Conservation (phyloP, 2,113 vertebrate genomes). For the Petroica traversi region DNA sequence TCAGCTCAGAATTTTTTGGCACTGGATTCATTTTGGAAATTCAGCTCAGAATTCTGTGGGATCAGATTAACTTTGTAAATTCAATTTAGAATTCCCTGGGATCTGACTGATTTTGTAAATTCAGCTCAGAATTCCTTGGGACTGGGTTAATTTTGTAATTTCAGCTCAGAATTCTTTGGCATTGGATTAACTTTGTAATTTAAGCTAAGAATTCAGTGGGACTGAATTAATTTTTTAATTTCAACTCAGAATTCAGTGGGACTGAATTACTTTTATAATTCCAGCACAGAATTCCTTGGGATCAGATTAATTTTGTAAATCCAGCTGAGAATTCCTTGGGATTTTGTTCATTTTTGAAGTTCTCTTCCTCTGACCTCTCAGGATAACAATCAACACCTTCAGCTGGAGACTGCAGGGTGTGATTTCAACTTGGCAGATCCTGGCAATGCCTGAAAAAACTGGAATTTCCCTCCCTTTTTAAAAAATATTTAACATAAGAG, state of each 20-base stretch:
- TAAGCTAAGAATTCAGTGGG: neutral
- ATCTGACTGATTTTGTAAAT: too few species aligned
- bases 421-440: neutral
- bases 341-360: neutral
- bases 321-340: neutral
- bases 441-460: neutral
- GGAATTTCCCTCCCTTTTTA: neutral
- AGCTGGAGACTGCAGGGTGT: neutral
- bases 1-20: neutral
- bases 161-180: fast-evolving
- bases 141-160: neutral
- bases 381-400: fast-evolving
- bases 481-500: neutral
- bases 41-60: neutral
- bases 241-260: neutral
- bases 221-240: fast-evolving
- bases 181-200: neutral
- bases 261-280: neutral
- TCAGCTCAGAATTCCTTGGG: neutral
- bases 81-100: neutral
- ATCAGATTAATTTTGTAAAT: neutral
- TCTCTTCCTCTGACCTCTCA: neutral
- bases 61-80: neutral
- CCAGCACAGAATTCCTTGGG: neutral
- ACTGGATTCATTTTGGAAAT: fast-evolving